Base-by-base conservation (phyloP, 2,797 vertebrate genomes). In the Champsocephalus gunnari region DNA sequence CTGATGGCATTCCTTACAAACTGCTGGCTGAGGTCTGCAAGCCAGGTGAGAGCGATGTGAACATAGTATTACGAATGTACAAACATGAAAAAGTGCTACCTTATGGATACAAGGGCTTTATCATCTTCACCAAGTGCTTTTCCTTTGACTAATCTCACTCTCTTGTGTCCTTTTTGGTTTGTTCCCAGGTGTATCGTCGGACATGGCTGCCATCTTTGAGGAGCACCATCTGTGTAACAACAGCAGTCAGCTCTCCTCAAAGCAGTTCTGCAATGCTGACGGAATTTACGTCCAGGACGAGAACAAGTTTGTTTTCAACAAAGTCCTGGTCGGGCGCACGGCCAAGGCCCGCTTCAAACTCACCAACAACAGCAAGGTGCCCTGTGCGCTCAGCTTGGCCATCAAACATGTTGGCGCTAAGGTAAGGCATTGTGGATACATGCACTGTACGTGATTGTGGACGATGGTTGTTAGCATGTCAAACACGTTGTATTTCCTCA, bases 291-390 rank as follows among this genome's bases (percentile, higher is more conserved):
- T 98, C 72, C 89, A 86, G n/a, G 95, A 98, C 0, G 96, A 98
- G 75, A 98, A 97, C 75, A 96, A 86, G 68, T 98, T 99, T 51
- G 44, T 97, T 66, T 98, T 98, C 87, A 95, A 89, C 82, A 96
- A 95, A 0, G 88, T 96, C n/a, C 86, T 95, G 12, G 94, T 98
- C 13, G 95, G 95, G 49, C 92, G 74, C 17, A 89, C 83, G 9
- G 94, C 92, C 75, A 86, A 90, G 68, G 97, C 97, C 67, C 95
- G 96, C 51, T 95, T 98, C 85, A 96, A 95, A 82, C 92, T 99
- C 84, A 88, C 81, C 81, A 99, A 97, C 24, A 65, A 70, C 10
- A 91, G 80, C 28, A 96, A 95, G 83, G 92, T 99, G 4, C 84
- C 96, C 16, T 98, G 96, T 41, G 85, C 93, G 0, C 84, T 97